Conservation (phyloP, 2,113 vertebrate species). For the Archocentrus centrarchus region DNA sequence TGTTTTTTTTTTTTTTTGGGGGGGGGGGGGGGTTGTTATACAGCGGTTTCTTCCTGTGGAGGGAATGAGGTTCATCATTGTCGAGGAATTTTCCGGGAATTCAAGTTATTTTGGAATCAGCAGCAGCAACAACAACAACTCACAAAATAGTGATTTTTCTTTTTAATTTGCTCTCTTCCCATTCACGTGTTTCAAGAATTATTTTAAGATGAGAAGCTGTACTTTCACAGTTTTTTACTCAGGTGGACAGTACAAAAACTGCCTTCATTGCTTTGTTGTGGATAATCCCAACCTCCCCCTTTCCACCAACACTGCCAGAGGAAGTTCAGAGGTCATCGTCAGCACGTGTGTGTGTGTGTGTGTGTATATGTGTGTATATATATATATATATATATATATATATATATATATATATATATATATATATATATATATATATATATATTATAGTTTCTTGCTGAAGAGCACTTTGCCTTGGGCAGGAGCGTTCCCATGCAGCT, state of each 20-base stretch:
- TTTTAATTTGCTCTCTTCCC: background rate
- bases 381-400: background rate
- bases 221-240: background rate
- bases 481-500: conserved; percentile 17
- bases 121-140: background rate
- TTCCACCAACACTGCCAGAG: background rate
- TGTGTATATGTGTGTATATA: too few species aligned
- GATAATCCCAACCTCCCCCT: conserved; percentile 2
- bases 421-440: background rate
- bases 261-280: background rate
- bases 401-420: too few species aligned
- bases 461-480: conserved; percentile 12
- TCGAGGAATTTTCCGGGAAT: conserved; percentile 20
- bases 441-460: conserved; percentile 17
- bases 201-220: background rate
- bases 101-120: background rate
- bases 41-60: background rate
- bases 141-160: background rate
- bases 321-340: conserved; percentile 30
- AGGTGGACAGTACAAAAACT: background rate
- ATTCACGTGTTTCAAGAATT: background rate
- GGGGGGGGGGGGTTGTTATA: too few species aligned
- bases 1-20: background rate
- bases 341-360: background rate
- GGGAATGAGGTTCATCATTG: background rate